These are phyloP conservation scores for Myodes glareolus DNA, from an alignment of 2,113 vertebrate genomes.

Conservation along the genomic window DNA sequence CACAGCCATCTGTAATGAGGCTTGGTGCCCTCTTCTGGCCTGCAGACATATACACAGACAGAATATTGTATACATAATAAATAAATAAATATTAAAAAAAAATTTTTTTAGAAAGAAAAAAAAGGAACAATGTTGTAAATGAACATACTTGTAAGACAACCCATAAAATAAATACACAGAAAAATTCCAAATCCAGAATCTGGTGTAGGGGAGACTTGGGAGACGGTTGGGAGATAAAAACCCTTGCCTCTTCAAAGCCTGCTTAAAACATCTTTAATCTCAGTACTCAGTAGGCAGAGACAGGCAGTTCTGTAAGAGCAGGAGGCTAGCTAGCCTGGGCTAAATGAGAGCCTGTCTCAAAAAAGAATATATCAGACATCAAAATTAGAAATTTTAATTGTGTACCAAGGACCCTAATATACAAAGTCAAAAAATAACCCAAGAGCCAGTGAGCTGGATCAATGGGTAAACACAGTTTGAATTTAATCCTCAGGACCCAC, in stretches of 20 bases:
- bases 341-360: neutral
- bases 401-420: neutral
- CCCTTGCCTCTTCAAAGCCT: no score
- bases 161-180: neutral
- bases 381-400: neutral
- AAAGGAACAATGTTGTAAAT: neutral
- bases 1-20: no score
- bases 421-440: constrained; percentile 44
- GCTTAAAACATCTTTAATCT: neutral
- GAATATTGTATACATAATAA: no score
- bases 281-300: neutral
- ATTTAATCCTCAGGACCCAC: neutral
- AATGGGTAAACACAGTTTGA: neutral
- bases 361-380: neutral
- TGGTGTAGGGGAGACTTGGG: no score
- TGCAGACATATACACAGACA: no score
- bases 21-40: no score
- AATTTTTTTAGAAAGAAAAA: neutral
- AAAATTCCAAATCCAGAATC: neutral
- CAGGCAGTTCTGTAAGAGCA: neutral
- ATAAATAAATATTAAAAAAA: neutral
- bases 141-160: neutral
- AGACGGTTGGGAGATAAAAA: neutral
- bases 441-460: neutral
- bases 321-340: neutral